Conservation (phyloP, 2,113 vertebrate genomes). For the Phodopus roborovskii region DNA sequence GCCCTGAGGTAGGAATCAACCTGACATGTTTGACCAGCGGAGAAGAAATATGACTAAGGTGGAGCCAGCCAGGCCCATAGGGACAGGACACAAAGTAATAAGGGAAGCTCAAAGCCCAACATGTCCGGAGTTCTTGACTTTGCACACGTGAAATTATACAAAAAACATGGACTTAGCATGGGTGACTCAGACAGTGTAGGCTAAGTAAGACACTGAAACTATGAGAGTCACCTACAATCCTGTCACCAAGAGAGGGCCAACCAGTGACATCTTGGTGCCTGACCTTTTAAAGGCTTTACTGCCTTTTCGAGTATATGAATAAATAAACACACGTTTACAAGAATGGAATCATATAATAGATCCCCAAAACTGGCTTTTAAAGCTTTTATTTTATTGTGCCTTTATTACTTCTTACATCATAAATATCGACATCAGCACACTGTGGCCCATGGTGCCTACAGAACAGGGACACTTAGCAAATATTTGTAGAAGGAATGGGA, state of each 20-base stretch:
- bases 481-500: neutral
- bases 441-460: neutral
- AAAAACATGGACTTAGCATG: neutral
- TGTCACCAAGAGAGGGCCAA: neutral
- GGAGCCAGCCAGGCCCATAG: neutral
- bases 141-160: neutral
- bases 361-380: slow-evolving; percentile 22
- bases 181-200: rapidly evolving
- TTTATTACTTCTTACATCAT: slow-evolving; percentile 36
- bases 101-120: too few relatives aligned
- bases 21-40: neutral
- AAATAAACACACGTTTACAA: neutral
- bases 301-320: neutral
- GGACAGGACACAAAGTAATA: neutral
- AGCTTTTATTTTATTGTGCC: slow-evolving; percentile 44
- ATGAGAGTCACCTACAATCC: too few relatives aligned
- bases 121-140: neutral
- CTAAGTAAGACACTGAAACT: neutral
- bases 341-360: neutral
- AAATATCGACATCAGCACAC: neutral
- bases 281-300: neutral
- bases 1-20: neutral
- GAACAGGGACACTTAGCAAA: neutral
- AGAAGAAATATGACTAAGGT: neutral
- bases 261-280: rapidly evolving